Conservation (phyloP, 1,140 invertebrate genomes). For the Hypsibius dujardini region DNA sequence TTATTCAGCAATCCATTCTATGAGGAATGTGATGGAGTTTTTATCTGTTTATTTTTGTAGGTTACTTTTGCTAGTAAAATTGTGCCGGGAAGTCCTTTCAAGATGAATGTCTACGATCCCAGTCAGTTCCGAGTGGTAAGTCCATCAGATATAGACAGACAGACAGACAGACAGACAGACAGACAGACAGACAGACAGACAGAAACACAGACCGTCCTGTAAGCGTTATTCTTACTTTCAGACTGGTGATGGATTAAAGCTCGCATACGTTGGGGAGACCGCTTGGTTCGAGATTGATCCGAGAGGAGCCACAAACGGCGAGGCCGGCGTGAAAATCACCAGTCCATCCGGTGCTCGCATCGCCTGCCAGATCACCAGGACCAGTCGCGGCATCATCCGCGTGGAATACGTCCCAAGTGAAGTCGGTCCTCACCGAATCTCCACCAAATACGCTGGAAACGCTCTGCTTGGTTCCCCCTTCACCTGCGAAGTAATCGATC, state of each 20-base stretch:
- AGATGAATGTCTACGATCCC: slow-evolving; percentile 35
- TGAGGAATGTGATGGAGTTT: no score
- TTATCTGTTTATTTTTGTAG: no score
- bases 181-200: no score
- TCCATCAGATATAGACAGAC: no score
- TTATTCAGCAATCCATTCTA: no score
- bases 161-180: no score
- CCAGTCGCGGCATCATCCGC: slow-evolving; percentile 20
- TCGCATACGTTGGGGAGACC: slow-evolving; percentile 54
- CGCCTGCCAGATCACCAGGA: slow-evolving; percentile 3
- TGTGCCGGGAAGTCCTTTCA: slow-evolving; percentile 36
- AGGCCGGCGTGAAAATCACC: slow-evolving; percentile 50
- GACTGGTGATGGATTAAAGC: slow-evolving; percentile 52
- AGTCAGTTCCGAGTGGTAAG: slow-evolving; percentile 42
- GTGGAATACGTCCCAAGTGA: slow-evolving; percentile 27
- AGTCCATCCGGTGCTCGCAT: not conserved
- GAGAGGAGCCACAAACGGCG: slow-evolving; percentile 53
- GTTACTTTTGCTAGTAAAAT: slow-evolving; percentile 18
- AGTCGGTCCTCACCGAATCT: slow-evolving; percentile 25
- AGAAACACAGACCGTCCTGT: no score
- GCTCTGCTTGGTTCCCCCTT: slow-evolving; percentile 71
- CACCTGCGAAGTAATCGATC: slow-evolving; percentile 77
- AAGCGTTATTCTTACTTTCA: no score
- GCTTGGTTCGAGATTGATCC: slow-evolving; percentile 75
- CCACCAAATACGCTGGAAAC: slow-evolving; percentile 53